A percentile compares a stretch with the other conserved stretches of the same genome.
These are phyloP conservation scores for Sitta carolinensis DNA, from an alignment of 2,797 vertebrate genomes.

Conservation along the genomic window DNA sequence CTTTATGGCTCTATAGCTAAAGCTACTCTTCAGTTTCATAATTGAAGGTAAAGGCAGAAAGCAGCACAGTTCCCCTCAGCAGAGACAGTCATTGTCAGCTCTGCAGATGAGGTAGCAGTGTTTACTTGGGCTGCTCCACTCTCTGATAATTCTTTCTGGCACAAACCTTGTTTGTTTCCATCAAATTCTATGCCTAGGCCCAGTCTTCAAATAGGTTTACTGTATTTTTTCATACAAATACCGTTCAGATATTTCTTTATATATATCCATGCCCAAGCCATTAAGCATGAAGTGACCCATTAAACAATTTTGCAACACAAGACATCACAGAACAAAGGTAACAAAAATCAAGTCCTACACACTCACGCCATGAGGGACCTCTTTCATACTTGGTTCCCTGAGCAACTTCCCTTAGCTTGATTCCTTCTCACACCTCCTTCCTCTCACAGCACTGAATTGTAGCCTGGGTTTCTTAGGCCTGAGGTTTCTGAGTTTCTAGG, in stretches of 20 bases:
- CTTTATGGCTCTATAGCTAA: background rate
- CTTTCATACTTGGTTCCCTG: background rate
- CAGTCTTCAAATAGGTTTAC: background rate
- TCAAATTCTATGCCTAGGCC: background rate
- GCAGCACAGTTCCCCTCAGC: background rate
- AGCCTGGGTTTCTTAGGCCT: too few relatives aligned
- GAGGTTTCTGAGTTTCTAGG: too few relatives aligned
- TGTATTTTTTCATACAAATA: background rate
- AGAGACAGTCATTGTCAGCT: background rate
- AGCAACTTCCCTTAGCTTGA: background rate
- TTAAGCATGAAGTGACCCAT: background rate
- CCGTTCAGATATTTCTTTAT: background rate
- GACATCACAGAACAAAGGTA: background rate
- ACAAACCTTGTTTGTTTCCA: background rate
- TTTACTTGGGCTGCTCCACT: background rate
- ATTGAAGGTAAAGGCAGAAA: background rate
- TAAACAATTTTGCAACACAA: background rate
- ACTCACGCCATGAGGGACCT: background rate
- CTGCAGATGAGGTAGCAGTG: background rate
- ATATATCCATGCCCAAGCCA: background rate
- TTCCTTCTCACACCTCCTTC: background rate
- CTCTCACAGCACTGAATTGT: background rate
- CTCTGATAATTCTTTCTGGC: background rate
- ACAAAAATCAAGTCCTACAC: background rate
- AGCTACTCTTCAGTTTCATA: background rate